These are phyloP conservation scores for Acanthoscelides obtectus DNA, from an alignment of 2,888 invertebrate species.

Conservation along the genomic window DNA sequence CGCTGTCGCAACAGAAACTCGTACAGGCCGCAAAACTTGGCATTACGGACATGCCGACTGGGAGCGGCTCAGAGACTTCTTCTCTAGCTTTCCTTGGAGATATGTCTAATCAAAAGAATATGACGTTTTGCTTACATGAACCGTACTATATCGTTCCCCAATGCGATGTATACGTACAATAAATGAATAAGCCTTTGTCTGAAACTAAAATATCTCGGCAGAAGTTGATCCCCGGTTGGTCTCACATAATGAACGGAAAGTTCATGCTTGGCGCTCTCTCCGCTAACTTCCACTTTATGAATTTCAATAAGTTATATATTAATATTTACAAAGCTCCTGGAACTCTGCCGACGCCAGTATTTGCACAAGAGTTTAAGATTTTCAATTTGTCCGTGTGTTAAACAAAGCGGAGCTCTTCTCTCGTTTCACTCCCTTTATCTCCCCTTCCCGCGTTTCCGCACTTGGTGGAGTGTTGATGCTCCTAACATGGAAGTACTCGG, in stretches of 20 bases:
- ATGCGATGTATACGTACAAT: slow-evolving; percentile 35
- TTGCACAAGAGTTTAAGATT: slow-evolving; percentile 39
- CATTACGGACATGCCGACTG: no score
- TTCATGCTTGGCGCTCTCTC: slow-evolving; percentile 1
- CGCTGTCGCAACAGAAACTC: no score
- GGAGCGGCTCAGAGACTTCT: no score
- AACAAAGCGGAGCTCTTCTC: neutral
- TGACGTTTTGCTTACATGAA: neutral
- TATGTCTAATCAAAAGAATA: no score
- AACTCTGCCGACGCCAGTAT: slow-evolving; percentile 29
- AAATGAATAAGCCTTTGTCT: slow-evolving; percentile 41
- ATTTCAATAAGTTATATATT: slow-evolving; percentile 44
- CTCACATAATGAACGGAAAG: neutral
- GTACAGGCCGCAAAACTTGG: no score
- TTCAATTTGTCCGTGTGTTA: neutral
- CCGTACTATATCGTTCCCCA: neutral
- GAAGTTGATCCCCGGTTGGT: slow-evolving; percentile 28
- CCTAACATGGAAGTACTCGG: neutral
- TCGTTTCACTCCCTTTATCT: no score
- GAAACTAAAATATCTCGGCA: slow-evolving; percentile 36
- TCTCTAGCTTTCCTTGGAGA: no score
- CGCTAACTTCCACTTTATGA: slow-evolving; percentile 37
- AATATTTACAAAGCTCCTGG: slow-evolving; percentile 39
- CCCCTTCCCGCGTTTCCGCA: neutral
- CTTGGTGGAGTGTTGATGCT: neutral